Evolutionary conservation across 2,797 vertebrate genomes (phyloP).

Genomic region (Dryobates pubescens): DNA sequence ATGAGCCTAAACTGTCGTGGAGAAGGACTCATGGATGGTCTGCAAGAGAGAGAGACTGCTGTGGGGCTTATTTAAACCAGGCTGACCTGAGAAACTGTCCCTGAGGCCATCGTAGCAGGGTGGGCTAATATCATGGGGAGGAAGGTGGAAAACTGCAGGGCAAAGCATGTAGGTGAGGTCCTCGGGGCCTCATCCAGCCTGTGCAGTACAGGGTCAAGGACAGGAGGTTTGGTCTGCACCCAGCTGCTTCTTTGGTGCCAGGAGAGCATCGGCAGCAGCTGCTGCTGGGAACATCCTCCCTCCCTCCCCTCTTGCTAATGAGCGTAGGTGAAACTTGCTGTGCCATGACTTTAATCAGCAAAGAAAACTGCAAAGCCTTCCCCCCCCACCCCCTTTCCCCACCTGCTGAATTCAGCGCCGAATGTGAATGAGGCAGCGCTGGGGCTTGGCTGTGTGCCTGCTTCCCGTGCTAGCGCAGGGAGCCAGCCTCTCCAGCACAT

Average conservation of each 20-base stretch:
- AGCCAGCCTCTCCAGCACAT: neutral
- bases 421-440: neutral
- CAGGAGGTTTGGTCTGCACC: neutral
- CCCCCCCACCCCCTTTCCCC: neutral
- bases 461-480: neutral
- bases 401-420: conserved; percentile 60
- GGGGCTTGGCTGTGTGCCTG: neutral
- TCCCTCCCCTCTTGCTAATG: conserved; percentile 26
- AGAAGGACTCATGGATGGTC: neutral
- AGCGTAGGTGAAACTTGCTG: conserved; percentile 64
- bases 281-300: conserved; percentile 15
- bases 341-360: conserved; percentile 67
- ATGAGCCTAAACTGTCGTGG: neutral
- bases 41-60: neutral
- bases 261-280: neutral
- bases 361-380: conserved; percentile 53
- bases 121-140: neutral
- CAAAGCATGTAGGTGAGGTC: neutral
- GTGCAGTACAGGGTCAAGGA: accelerated
- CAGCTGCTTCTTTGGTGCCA: accelerated
- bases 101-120: neutral
- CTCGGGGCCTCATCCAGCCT: neutral
- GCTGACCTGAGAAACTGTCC: neutral
- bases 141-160: neutral
- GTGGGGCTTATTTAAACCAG: neutral